Conservation (phyloP, 2,888 invertebrate species). For the Hedychridium roseum region DNA sequence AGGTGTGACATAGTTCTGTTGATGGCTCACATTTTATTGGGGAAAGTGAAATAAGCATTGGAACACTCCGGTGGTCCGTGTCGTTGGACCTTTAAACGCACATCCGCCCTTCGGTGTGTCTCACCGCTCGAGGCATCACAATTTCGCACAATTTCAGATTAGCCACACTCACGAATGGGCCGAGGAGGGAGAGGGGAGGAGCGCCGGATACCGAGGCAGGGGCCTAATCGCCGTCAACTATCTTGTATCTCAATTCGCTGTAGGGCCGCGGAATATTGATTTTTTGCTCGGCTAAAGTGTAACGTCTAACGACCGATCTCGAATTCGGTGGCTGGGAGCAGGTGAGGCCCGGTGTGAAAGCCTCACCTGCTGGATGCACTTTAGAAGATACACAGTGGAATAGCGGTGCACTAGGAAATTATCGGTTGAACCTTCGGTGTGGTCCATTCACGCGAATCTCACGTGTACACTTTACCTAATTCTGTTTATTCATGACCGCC, state of each 20-base stretch:
- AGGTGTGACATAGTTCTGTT: background rate
- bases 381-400: background rate
- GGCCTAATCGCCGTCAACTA: constrained; percentile 44
- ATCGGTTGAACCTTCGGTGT: constrained; percentile 18
- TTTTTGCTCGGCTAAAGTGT: constrained; percentile 34
- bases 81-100: constrained; percentile 19
- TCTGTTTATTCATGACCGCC: constrained; percentile 13
- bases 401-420: constrained; percentile 10
- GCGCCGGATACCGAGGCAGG: too few species aligned
- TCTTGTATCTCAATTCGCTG: constrained; percentile 50
- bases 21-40: too few species aligned
- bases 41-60: too few species aligned
- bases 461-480: constrained; percentile 7
- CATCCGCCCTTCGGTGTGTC: constrained; percentile 12
- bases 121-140: constrained; percentile 30
- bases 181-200: too few species aligned
- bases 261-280: constrained; percentile 42
- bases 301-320: constrained; percentile 31
- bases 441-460: constrained; percentile 17
- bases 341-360: background rate
- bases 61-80: constrained; percentile 20
- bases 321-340: background rate
- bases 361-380: background rate
- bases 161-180: constrained; percentile 37
- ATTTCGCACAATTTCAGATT: constrained; percentile 45